phyloP scores from a whole-genome alignment of 2,113 vertebrate genomes.

The Macheiramphus alcinus region DNA sequence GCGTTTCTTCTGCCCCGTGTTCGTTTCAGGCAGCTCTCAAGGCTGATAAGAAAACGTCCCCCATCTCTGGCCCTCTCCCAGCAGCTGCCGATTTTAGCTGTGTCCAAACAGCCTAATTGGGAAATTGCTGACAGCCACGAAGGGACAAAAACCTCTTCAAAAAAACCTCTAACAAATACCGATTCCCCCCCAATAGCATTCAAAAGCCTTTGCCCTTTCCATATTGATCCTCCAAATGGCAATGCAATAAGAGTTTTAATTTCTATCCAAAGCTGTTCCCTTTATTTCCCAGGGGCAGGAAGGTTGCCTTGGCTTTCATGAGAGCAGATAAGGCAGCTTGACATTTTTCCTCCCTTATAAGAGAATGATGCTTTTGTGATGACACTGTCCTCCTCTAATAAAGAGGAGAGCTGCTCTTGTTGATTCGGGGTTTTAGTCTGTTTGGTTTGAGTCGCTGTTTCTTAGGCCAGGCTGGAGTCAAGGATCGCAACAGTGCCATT shows the following conservation, averaged over 20 bases:
- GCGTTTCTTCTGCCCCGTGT: background rate
- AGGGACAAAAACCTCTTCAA: background rate
- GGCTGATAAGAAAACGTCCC: background rate
- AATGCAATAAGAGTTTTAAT: background rate
- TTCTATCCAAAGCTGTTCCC: background rate
- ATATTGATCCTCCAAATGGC: slow-evolving; percentile 19
- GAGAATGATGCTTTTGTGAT: background rate
- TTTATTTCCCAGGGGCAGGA: background rate
- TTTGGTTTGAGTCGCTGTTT: background rate
- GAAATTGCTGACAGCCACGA: background rate
- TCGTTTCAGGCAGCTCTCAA: background rate
- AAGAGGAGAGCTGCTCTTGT: background rate
- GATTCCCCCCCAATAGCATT: background rate
- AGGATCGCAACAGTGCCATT: background rate
- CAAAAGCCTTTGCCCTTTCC: slow-evolving; percentile 22
- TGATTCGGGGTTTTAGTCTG: background rate
- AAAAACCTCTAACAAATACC: background rate
- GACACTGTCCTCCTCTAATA: background rate
- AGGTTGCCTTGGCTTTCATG: background rate
- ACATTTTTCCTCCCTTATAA: background rate
- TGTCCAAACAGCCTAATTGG: background rate
- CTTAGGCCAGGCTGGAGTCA: background rate
- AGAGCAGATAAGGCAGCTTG: background rate
- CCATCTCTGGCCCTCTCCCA: background rate
- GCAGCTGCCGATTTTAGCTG: background rate